Evolutionary conservation across 2,888 invertebrate genomes (phyloP).

Genomic region (Antitype chi): DNA sequence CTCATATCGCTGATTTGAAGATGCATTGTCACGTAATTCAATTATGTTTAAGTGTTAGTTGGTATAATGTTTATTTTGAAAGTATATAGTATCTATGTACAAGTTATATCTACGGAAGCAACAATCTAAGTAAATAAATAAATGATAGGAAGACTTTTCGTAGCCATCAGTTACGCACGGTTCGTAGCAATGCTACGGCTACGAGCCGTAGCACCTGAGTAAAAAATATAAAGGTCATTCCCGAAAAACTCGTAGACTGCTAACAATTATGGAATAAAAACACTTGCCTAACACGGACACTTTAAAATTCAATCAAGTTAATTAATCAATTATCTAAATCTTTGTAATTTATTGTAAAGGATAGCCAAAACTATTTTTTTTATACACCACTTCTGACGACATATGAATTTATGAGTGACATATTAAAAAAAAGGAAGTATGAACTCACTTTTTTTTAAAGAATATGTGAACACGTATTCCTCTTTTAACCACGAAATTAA

Average conservation of each 20-base stretch:
- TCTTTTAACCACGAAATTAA: no score
- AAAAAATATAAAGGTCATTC: neutral
- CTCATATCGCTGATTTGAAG: slow-evolving; percentile 69
- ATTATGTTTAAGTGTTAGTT: slow-evolving; percentile 39
- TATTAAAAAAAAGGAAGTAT: no score
- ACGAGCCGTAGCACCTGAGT: slow-evolving; percentile 21
- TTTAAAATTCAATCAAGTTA: neutral
- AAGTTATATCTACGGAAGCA: neutral
- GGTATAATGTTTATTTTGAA: slow-evolving; percentile 9
- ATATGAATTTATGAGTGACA: neutral
- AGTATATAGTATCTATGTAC: no score
- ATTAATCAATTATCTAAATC: neutral
- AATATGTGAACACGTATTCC: no score
- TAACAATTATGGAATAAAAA: neutral
- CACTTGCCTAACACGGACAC: neutral
- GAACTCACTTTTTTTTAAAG: no score
- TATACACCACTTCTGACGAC: no score
- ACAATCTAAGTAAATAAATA: neutral
- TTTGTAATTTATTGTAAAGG: neutral
- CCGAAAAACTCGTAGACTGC: neutral
- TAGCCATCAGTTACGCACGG: slow-evolving; percentile 17
- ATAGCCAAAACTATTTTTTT: neutral
- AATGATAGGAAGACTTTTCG: neutral
- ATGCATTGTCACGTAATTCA: slow-evolving; percentile 60
- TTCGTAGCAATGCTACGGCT: slow-evolving; percentile 35